Conservation (phyloP, 2,888 invertebrate genomes). For the Sisyra terminalis region DNA sequence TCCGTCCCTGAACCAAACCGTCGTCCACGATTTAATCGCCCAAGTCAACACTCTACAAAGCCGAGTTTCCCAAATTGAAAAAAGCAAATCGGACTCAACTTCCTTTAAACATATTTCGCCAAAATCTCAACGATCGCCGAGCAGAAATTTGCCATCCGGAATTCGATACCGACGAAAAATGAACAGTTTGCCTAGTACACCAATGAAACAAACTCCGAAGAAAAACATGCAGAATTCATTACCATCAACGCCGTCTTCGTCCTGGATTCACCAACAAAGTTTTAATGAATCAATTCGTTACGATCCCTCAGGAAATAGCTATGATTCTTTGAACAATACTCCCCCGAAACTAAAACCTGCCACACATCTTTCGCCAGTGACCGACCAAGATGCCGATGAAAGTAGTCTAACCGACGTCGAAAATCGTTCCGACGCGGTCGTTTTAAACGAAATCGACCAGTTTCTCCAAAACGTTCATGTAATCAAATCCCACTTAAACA, state of each 20-base stretch:
- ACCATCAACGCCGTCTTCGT: constrained; percentile 19
- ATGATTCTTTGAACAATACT: constrained; percentile 1
- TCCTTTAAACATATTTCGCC: not conserved
- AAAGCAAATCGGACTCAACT: constrained; percentile 19
- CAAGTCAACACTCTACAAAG: constrained; percentile 40
- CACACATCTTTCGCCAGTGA: not conserved
- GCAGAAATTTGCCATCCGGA: not conserved
- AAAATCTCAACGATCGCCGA: not conserved
- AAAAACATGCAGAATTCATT: constrained; percentile 16
- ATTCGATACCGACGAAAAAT: not conserved
- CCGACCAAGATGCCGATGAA: constrained; percentile 13
- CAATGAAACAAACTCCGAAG: constrained; percentile 19
- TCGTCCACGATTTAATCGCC: constrained; percentile 43
- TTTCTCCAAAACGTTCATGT: constrained; percentile 23
- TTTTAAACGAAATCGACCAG: constrained; percentile 20
- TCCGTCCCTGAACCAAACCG: constrained; percentile 24
- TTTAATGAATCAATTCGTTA: constrained; percentile 6
- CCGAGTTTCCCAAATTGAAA: constrained; percentile 31
- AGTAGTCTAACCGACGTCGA: constrained; percentile 11
- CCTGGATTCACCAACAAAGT: not conserved
- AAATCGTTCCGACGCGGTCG: constrained; percentile 5
- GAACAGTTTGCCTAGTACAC: constrained; percentile 23
- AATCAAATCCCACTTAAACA: constrained; percentile 15
- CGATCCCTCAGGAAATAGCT: constrained; percentile 7
- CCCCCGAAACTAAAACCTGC: not conserved